Conservation (phyloP, 2,888 invertebrate genomes). For the Alloplasta piceator region DNA sequence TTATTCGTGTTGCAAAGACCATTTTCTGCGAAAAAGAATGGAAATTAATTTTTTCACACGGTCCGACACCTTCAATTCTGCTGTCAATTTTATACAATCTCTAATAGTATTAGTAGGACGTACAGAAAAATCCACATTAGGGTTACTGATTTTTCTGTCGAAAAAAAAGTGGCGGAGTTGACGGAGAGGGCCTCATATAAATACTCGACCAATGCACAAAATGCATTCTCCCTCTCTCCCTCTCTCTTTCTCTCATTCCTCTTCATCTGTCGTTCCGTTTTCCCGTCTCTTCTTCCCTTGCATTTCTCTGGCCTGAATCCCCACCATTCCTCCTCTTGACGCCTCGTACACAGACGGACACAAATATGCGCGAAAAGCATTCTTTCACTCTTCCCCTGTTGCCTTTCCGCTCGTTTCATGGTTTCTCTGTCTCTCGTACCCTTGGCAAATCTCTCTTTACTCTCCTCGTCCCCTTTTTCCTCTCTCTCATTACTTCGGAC, state of each 20-base stretch:
- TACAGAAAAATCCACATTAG: too few species aligned
- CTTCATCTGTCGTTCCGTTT: constrained; percentile 25
- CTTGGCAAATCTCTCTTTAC: neutral
- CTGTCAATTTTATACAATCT: too few species aligned
- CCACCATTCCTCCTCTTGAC: constrained; percentile 57
- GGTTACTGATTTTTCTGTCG: too few species aligned
- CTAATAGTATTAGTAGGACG: too few species aligned
- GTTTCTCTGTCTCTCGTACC: constrained; percentile 9
- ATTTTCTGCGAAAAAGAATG: too few species aligned
- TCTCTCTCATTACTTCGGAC: constrained; percentile 1
- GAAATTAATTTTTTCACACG: too few species aligned
- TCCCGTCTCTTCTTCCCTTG: constrained; percentile 49
- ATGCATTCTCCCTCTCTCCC: constrained; percentile 66
- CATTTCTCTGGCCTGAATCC: constrained; percentile 49
- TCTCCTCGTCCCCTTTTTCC: constrained; percentile 19
- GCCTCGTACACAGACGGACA: constrained; percentile 46
- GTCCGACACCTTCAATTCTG: too few species aligned
- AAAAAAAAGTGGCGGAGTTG: too few species aligned
- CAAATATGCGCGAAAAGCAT: constrained; percentile 29
- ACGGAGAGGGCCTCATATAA: too few species aligned
- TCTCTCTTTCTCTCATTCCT: constrained; percentile 51
- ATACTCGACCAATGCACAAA: constrained; percentile 75
- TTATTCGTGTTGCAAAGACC: too few species aligned
- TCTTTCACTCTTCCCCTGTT: constrained; percentile 42
- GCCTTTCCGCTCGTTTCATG: constrained; percentile 23